Percentiles rank a stretch among this genome's conserved stretches.
Evolutionary conservation across 2,888 invertebrate species (phyloP).

Genomic region (Clepsis dumicolana): DNA sequence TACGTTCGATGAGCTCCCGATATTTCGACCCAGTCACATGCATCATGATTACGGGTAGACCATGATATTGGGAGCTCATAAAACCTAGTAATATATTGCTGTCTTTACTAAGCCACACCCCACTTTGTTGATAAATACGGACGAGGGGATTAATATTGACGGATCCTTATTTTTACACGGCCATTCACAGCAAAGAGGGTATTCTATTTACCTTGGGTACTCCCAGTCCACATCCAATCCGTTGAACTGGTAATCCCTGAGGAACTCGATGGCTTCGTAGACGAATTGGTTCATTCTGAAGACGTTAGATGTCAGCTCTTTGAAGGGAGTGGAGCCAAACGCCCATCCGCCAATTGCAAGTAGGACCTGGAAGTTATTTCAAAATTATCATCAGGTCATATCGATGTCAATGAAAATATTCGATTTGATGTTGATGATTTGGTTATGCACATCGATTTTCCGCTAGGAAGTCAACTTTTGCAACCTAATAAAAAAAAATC

Average conservation of each 20-base stretch:
- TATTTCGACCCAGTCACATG: no score
- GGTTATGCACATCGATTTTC: background rate
- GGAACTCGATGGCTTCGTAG: conserved; percentile 97
- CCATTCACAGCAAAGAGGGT: background rate
- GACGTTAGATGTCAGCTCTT: conserved; percentile 95
- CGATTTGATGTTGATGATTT: background rate
- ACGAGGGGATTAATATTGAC: no score
- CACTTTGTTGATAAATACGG: no score
- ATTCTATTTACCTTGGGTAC: conserved; percentile 89
- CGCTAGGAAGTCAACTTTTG: background rate
- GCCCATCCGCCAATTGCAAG: conserved; percentile 98
- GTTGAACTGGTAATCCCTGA: conserved; percentile 96
- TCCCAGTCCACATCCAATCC: conserved; percentile 98
- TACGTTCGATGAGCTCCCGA: no score
- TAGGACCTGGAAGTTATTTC: conserved; percentile 85
- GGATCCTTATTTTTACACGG: no score
- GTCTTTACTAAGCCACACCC: no score
- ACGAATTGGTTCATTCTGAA: conserved; percentile 98
- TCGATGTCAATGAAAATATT: background rate
- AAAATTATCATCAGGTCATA: no score
- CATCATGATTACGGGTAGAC: no score
- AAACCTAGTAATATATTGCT: no score
- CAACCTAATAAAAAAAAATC: background rate
- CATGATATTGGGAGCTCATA: no score
- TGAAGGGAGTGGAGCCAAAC: conserved; percentile 97